Evolutionary conservation across 2,888 invertebrate genomes (phyloP).

Genomic region (Aleiodes leptofemur): DNA sequence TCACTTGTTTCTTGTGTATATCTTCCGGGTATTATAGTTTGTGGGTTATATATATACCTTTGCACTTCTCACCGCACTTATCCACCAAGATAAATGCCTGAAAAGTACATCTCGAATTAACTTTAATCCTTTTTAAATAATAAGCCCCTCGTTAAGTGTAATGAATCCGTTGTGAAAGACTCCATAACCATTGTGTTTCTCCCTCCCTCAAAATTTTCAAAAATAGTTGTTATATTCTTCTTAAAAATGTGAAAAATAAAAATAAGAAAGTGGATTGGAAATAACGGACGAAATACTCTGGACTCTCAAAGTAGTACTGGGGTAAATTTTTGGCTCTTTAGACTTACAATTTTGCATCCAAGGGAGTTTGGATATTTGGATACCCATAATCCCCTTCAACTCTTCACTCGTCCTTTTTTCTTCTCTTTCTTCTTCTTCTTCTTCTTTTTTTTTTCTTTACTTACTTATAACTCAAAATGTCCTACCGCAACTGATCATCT

Average conservation of each 20-base stretch:
- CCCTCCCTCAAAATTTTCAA: conserved; percentile 16
- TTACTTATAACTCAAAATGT: conserved; percentile 59
- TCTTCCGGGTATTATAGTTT: conserved; percentile 40
- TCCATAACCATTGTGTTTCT: conserved; percentile 49
- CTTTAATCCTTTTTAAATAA: conserved; percentile 70
- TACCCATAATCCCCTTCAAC: conserved; percentile 69
- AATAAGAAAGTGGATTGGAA: conserved; percentile 42
- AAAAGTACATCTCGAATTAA: conserved; percentile 61
- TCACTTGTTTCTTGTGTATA: conserved; percentile 61
- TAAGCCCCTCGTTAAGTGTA: conserved; percentile 69
- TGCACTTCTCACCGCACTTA: conserved; percentile 23
- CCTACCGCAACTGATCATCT: conserved; percentile 60
- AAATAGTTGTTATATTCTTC: not conserved
- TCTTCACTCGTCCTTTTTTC: conserved; percentile 48
- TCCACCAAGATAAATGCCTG: conserved; percentile 52
- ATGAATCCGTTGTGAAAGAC: conserved; percentile 63
- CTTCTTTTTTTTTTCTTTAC: not conserved
- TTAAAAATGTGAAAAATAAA: conserved; percentile 25
- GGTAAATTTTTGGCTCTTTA: conserved; percentile 55
- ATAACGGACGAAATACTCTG: conserved; percentile 41
- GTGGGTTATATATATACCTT: not conserved
- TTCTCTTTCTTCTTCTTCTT: not conserved
- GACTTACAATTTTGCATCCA: conserved; percentile 61
- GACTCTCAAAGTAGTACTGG: conserved; percentile 31
- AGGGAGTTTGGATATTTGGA: conserved; percentile 71